These are phyloP conservation scores for Meta bourneti DNA, from an alignment of 2,888 invertebrate genomes.

Conservation along the genomic window DNA sequence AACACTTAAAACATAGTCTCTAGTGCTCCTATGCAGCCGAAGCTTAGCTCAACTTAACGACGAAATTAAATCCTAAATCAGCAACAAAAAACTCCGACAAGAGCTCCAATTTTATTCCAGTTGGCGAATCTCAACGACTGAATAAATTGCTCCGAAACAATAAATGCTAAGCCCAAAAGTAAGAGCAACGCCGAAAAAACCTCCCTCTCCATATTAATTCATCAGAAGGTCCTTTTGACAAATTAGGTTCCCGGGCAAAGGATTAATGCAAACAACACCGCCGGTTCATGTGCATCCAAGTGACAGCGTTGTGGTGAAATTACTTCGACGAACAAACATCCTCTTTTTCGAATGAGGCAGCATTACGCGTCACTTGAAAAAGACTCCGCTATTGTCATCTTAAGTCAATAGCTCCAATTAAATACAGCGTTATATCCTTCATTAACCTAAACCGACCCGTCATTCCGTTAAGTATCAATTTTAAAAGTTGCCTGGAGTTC, in stretches of 20 bases:
- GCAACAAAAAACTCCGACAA: background rate
- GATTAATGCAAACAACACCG: background rate
- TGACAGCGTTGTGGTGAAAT: background rate
- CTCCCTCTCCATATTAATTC: background rate
- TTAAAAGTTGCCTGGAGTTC: constrained; percentile 3
- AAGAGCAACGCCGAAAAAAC: background rate
- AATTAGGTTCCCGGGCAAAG: background rate
- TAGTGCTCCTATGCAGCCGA: background rate
- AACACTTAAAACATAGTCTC: background rate
- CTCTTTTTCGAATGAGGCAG: background rate
- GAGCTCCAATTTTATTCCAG: background rate
- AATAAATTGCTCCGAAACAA: background rate
- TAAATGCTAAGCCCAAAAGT: background rate
- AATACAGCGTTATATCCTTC: constrained; percentile 21
- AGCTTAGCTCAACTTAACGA: background rate
- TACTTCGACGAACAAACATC: background rate
- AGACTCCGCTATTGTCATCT: constrained; percentile 16
- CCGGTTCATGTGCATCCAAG: background rate
- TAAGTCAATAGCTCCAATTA: constrained; percentile 47
- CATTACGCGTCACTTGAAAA: background rate
- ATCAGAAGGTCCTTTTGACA: background rate
- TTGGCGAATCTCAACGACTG: background rate
- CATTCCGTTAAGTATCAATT: constrained; percentile 11
- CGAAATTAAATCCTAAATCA: background rate
- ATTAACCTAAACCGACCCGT: constrained; percentile 11